Evolutionary conservation across 2,797 vertebrate species (phyloP), one percentile per base, ranked within the genome.

Genomic region (Eutrigla gurnardus): DNA sequence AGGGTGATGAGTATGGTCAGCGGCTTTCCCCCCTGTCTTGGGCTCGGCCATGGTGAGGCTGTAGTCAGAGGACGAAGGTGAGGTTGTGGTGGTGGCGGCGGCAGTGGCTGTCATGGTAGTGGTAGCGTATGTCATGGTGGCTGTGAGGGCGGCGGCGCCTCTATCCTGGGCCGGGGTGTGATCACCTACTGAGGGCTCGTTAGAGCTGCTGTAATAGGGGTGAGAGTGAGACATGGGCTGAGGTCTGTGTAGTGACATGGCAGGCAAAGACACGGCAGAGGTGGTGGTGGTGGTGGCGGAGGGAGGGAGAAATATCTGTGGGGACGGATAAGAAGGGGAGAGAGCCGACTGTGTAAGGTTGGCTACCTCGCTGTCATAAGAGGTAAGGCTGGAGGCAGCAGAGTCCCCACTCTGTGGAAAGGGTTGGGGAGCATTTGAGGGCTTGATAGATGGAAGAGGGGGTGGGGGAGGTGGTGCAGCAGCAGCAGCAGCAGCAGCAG

Each of bases 331-430:
- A 5, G 95, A 94, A 6, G 94, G 94, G 25, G 95, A 93, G 0
- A 95, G 90, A 18, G 94, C 93, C 0, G 95, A 95, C 76, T 97
- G 97, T 8, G 97, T 98, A 62, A 98, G 94, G 74, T 96, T 97
- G 65, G 97, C 97, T 82, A 98, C 97, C 82, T 98, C 97, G 2
- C 97, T 98, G 91, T 98, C 97, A 0, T 98, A 98, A 9, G 97
- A 98, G 1, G 97, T 98, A 74, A 98, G 94, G 92, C 97, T 98
- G 59, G 97, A 98, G 0, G 96, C 85, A 0, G 97, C 96, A 36
- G 97, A 98, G 89, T 98, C 97, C 7, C 95, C 93, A 2, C 95
- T 82, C 78, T 96, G 94, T 10, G 95, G 81, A 14, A 92, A 92
- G 2, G 83, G 54, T 18, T 94, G 93, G 35, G 62, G 87, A 6